Base-by-base conservation (phyloP, 1,140 invertebrate genomes). In the Palaemon carinicauda region DNA sequence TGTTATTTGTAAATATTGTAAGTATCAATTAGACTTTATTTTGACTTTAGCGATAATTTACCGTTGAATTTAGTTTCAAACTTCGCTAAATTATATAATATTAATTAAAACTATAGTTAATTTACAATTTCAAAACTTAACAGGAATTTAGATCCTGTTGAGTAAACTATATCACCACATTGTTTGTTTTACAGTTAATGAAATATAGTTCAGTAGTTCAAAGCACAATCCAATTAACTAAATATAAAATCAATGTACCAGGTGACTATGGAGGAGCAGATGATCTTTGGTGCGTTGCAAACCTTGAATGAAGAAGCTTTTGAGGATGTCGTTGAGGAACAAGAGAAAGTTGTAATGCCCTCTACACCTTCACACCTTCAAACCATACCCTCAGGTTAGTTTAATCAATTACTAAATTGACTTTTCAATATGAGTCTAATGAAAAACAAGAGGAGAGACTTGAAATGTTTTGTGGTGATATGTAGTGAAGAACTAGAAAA, bases 221-320 rank as follows among this genome's bases (percentile, higher is more conserved):
- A 86, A 27, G 81, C 77, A 54, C 85, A 86, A 27, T 15, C 4
- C 2, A 27, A 9, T 12, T 77, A 19, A 77, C 21, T 31, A 77
- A 51, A 4, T 41, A 69, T 15, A n/a, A 15, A 21, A 27, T 50
- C 33, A 41, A 3, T 51, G 41, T 10, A 41, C 65, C 79, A 97
- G 97, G 96, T 98, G 52, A 97, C 96, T 0, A 92, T 98, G 87
- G 97, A 98, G 92, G 96, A 98, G 90, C 96, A 97, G 92, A 97
- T 97, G 96, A 97, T 98, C 89, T 96, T 96, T 91, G 96, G 96
- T 83, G 96, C 96, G 0, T 91, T 98, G 51, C 96, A 97, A 92
- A 97, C 96, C 0, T 92, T 98, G 4, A 98, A 97, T 90, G 96
- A 98, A 92, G 96, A 97, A 92, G 96, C 96, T 0, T 94, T 95